phyloP scores from a whole-genome alignment of 2,888 invertebrate genomes.

The Drosophila paucipuncta region DNA sequence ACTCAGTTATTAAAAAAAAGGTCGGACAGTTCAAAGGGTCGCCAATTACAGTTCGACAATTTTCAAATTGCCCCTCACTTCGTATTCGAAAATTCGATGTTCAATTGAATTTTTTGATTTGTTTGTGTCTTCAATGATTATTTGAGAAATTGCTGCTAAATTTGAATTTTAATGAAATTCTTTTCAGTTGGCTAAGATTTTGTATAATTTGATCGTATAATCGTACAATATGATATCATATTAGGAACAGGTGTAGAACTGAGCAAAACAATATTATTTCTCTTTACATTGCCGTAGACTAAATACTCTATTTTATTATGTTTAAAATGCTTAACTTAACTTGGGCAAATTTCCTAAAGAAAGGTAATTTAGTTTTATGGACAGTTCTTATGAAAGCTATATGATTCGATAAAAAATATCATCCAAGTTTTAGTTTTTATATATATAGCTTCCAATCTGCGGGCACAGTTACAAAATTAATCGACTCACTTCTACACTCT shows the following conservation, averaged over 20 bases:
- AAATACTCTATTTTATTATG: not conserved
- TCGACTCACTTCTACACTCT: not conserved
- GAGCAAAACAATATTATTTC: not conserved
- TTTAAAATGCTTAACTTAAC: not conserved
- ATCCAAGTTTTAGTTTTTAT: not conserved
- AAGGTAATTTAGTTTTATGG: not conserved
- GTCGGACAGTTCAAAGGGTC: conserved; percentile 8
- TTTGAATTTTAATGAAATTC: not conserved
- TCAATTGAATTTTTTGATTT: conserved; percentile 20
- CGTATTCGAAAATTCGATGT: not conserved
- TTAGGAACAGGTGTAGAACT: not conserved
- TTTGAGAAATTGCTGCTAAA: not conserved
- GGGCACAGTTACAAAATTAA: not conserved
- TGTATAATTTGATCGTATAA: not conserved
- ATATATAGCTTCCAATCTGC: not conserved
- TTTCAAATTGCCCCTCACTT: not conserved
- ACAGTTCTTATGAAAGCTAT: not conserved
- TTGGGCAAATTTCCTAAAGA: not conserved
- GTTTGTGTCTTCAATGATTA: conserved; percentile 5
- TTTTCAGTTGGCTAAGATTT: not conserved
- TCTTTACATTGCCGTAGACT: not conserved
- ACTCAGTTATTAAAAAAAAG: conserved; percentile 8
- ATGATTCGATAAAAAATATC: not conserved
- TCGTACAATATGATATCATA: conserved; percentile 6
- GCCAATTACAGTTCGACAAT: conserved; percentile 25